Evolutionary conservation across 2,113 vertebrate species (phyloP), one percentile per base, ranked within the genome.

Genomic region (Arenaria interpres): DNA sequence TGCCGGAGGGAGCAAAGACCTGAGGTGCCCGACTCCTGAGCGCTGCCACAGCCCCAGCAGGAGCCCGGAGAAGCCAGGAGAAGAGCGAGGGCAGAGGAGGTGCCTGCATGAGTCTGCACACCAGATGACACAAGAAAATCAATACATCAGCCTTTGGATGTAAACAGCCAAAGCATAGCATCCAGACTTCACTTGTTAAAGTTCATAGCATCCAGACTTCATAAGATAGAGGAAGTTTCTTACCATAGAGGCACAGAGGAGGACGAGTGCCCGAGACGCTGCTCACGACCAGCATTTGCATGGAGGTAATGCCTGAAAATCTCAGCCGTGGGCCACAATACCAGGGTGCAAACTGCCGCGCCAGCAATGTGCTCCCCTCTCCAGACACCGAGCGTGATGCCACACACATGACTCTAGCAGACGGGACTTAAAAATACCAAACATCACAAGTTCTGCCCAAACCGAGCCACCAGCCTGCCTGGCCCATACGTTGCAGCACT

Each of bases 381-480:
- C 67, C 88, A 77, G 76, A 35, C 71, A 35, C 79, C 2, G 3
- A 3, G 8, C 4, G 12, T 25, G 68, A 62, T 5, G 33, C 76
- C 89, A 43, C 0, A 0, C 83, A 17, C 41, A 4, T 48, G 88
- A 85, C 54, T 69, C 66, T n/a, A 16, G 60, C 25, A 81, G 76
- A 24, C 1, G 0, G 35, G 23, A 72, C 51, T 53, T 73, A 66
- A 80, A 94, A 94, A 94, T 6, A 79, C 33, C 82, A 71, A 84
- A 67, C 27, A 63, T 84, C 92, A 92, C 92, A 93, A 86, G 82
- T 86, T 76, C 68, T 85, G 43, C 59, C 90, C 76, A 46, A 85
- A 3, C 6, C 0, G 2, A 91, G 14, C 30, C 63, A 16, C 6
- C 88, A 66, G 46, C 20, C 28, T 3, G 12, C 35, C 69, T 7